Evolutionary conservation across 2,113 vertebrate species (phyloP).

Genomic region (Grammomys surdaster): DNA sequence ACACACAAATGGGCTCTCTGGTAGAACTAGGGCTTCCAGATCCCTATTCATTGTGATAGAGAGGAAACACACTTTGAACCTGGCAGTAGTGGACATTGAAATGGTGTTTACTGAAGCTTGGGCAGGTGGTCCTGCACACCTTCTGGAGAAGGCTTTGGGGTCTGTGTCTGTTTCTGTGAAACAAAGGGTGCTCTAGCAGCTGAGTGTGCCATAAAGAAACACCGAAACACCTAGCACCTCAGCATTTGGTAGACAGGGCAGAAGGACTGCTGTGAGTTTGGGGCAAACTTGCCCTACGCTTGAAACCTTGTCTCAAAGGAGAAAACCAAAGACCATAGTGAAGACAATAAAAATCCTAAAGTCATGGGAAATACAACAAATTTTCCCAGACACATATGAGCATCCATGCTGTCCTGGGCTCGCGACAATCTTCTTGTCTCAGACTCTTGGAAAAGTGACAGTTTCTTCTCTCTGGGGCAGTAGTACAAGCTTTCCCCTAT

Average conservation of each 20-base stretch:
- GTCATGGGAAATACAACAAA: too few species aligned
- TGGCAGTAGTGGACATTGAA: background rate
- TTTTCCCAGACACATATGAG: background rate
- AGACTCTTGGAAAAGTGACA: background rate
- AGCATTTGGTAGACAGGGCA: background rate
- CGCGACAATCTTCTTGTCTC: background rate
- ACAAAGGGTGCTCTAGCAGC: background rate
- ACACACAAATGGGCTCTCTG: background rate
- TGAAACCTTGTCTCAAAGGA: background rate
- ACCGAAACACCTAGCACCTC: too few species aligned
- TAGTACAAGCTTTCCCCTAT: background rate
- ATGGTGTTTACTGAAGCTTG: background rate
- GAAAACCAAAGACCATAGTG: background rate
- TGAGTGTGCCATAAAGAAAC: too few species aligned
- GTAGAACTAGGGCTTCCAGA: background rate
- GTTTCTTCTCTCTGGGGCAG: background rate
- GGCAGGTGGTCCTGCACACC: background rate
- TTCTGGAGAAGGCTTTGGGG: background rate
- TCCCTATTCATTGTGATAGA: too few species aligned
- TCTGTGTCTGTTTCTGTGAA: background rate
- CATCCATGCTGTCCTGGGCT: background rate
- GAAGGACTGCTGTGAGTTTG: background rate
- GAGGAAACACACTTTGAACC: accelerated
- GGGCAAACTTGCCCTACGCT: background rate
- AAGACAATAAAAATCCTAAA: background rate